These are phyloP conservation scores for Halichoerus grypus DNA, from an alignment of 2,113 vertebrate species.

Conservation along the genomic window DNA sequence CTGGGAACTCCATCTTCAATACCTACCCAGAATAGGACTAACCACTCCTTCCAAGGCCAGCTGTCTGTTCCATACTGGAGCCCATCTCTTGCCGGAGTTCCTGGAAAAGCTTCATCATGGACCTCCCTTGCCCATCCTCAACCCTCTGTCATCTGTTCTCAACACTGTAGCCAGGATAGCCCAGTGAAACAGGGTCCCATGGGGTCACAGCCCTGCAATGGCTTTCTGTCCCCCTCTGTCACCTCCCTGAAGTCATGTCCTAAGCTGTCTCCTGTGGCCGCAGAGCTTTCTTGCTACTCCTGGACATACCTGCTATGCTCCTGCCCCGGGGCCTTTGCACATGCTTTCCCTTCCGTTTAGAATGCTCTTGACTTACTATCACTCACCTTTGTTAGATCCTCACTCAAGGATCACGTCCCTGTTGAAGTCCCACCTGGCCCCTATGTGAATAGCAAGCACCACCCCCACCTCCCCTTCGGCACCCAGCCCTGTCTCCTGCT, in stretches of 20 bases:
- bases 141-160: neutral
- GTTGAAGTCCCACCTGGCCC: neutral
- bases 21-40: accelerated
- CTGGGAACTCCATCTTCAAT: neutral
- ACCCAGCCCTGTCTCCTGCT: neutral
- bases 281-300: neutral
- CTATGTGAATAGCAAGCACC: neutral
- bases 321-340: neutral
- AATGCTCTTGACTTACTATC: neutral
- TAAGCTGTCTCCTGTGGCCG: neutral
- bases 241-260: neutral
- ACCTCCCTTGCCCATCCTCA: neutral
- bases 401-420: too few species aligned
- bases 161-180: neutral
- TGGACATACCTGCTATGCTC: too few species aligned
- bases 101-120: neutral
- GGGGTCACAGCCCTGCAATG: neutral
- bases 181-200: neutral
- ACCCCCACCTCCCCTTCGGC: neutral
- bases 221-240: neutral
- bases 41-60: neutral
- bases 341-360: too few species aligned
- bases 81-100: neutral
- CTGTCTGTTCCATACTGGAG: neutral
- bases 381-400: neutral